Conservation (phyloP, 2,888 invertebrate genomes). For the Chloromyia formosa region DNA sequence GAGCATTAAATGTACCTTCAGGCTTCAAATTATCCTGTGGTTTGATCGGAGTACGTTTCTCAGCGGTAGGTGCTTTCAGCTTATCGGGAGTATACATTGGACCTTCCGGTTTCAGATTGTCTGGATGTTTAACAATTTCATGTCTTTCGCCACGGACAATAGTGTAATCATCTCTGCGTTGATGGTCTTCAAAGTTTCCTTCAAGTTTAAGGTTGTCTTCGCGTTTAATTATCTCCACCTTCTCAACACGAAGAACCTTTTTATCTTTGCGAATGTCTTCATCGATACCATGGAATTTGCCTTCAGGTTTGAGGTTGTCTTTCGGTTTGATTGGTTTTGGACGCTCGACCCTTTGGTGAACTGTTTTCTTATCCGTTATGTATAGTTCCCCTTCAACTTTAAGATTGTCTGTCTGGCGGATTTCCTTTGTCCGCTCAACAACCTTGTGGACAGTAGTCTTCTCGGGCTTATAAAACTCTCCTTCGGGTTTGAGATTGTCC, state of each 20-base stretch:
- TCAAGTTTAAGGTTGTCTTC: slow-evolving; percentile 76
- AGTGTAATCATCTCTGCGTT: slow-evolving; percentile 69
- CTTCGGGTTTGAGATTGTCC: slow-evolving; percentile 68
- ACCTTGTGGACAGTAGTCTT: slow-evolving; percentile 45
- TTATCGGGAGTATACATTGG: slow-evolving; percentile 66
- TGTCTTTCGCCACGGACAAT: slow-evolving; percentile 68
- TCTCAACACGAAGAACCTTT: slow-evolving; percentile 65
- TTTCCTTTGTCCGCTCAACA: slow-evolving; percentile 63
- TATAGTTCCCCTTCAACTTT: slow-evolving; percentile 68
- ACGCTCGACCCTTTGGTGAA: slow-evolving; percentile 64
- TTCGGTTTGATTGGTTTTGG: slow-evolving; percentile 65
- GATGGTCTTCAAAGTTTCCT: slow-evolving; percentile 67
- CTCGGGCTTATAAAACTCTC: slow-evolving; percentile 58
- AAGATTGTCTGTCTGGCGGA: slow-evolving; percentile 68
- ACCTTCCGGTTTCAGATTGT: slow-evolving; percentile 70
- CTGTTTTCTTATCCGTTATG: slow-evolving; percentile 64
- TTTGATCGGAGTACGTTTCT: slow-evolving; percentile 67
- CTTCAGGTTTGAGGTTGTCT: slow-evolving; percentile 69
- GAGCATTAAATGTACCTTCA: slow-evolving; percentile 66
- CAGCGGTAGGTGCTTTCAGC: slow-evolving; percentile 64
- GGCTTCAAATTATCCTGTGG: slow-evolving; percentile 67
- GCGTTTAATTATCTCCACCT: slow-evolving; percentile 69
- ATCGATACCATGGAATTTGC: slow-evolving; percentile 66
- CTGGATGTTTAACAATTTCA: slow-evolving; percentile 64
- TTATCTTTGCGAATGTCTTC: slow-evolving; percentile 60